A percentile compares a stretch with the other conserved stretches of the same genome.
Conservation (phyloP, 2,888 invertebrate genomes). For the Selenia dentaria region DNA sequence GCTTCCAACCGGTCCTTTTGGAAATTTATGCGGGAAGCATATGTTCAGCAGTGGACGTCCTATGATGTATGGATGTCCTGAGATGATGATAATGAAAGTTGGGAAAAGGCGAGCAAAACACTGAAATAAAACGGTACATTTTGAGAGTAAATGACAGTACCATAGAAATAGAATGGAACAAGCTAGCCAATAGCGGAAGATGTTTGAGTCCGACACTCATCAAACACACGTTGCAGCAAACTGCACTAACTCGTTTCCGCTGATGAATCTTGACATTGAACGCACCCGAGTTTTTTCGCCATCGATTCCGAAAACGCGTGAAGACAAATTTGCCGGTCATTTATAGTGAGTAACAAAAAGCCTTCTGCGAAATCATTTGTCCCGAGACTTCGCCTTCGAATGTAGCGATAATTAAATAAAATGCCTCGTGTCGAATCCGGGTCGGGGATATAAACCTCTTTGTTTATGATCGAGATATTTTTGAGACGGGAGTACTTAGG, state of each 20-base stretch:
- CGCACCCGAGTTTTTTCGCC: constrained; percentile 21
- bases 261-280: constrained; percentile 21
- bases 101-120: no score
- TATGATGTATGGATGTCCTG: no score
- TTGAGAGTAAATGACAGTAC: no score
- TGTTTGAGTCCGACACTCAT: not conserved
- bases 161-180: no score
- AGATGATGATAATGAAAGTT: no score
- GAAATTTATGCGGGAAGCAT: no score
- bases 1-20: no score
- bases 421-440: constrained; percentile 47
- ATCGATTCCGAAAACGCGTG: constrained; percentile 23
- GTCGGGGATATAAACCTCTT: constrained; percentile 49
- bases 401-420: constrained; percentile 49
- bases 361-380: constrained; percentile 34
- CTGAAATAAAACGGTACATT: no score
- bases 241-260: constrained; percentile 9
- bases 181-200: no score
- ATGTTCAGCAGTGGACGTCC: no score
- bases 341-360: constrained; percentile 27
- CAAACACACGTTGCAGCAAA: not conserved
- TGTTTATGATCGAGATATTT: constrained; percentile 50
- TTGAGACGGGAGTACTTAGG: constrained; percentile 15
- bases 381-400: constrained; percentile 26
- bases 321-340: constrained; percentile 26